A percentile compares a stretch with the other conserved stretches of the same genome.
Conservation (phyloP, 1,140 invertebrate genomes). For the Phortica variegata region DNA sequence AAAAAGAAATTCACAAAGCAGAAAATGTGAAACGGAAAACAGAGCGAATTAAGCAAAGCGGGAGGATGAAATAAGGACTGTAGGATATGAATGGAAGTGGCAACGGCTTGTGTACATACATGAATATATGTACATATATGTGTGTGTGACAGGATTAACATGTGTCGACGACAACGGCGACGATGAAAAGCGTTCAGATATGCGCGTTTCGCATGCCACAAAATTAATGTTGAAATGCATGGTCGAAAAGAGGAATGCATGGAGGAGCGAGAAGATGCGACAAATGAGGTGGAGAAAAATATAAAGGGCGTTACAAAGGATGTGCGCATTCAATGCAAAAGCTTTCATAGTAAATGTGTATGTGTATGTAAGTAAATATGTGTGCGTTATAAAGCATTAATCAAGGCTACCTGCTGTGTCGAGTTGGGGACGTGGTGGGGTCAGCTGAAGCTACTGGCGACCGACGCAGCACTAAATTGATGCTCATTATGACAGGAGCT, state of each 20-base stretch:
- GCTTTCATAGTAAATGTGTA: conserved; percentile 14
- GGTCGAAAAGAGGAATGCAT: not conserved
- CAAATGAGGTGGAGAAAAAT: conserved; percentile 17
- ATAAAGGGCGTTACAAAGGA: too few relatives aligned
- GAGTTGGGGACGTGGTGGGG: not conserved
- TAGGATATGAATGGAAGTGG: not conserved
- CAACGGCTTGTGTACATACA: too few relatives aligned
- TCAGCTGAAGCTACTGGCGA: too few relatives aligned
- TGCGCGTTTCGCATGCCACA: conserved; percentile 39
- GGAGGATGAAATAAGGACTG: not conserved
- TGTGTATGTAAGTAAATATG: conserved; percentile 15
- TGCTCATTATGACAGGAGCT: conserved; percentile 44
- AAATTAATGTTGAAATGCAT: conserved; percentile 51
- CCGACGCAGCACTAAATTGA: conserved; percentile 42
- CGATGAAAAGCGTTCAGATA: conserved; percentile 36
- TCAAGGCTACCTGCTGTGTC: conserved; percentile 51
- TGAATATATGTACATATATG: not conserved
- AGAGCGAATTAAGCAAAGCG: not conserved
- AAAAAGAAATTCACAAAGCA: too few relatives aligned
- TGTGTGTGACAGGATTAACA: conserved; percentile 31
- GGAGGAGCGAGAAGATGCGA: conserved; percentile 5
- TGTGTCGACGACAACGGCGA: conserved; percentile 33
- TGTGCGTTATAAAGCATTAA: conserved; percentile 47
- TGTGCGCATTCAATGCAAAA: too few relatives aligned
- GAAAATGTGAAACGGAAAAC: not conserved